Base-by-base conservation (phyloP, 2,113 vertebrate genomes). In the Lutjanus erythropterus region DNA sequence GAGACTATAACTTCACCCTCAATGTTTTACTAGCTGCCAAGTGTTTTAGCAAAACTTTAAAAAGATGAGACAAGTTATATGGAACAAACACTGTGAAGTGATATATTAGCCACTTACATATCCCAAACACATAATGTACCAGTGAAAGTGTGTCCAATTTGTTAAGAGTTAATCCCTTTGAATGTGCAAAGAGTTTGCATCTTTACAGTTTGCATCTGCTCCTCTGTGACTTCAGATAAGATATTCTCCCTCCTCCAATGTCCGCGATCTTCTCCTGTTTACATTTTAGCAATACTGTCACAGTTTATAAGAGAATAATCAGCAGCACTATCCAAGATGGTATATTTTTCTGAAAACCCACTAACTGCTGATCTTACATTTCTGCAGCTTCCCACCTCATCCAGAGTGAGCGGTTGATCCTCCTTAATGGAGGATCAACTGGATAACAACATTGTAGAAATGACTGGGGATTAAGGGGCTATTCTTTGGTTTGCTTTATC, bases 361-460 rank as follows among this genome's bases (percentile, higher is more conserved):
- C 58, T 44, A 53, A 47, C 55, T 71, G 79, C 35, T 31, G 55
- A 75, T 64, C 39, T 78, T 44, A 60, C 53, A 53, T 71, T 78
- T 79, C 41, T 79, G 25, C 39, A 52, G 75, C 66, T 78, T 82
- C 47, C 81, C 81, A 86, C 83, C 79, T 90, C 77, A 85, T 81
- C 65, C 81, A 61, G 12, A 64, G 14, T 82, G 78, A 87, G 66
- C 23, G 9, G 65, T 68, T 88, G 86, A 90, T 88, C 88, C 89
- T 75, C 67, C 50, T 70, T 86, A 70, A 80, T 67, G 70, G 80
- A 77, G 80, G 42, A 88, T 85, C 59, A 88, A 49, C 55, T 53
- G 64, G 67, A 85, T 82, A 78, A 80, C 52, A 69, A 67, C 62
- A 60, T 18, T 75, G 68, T 52, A 31, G 56, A 77, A 78, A 66